Evolutionary conservation across 2,888 invertebrate genomes (phyloP).

Genomic region (Luffia ferchaultella): DNA sequence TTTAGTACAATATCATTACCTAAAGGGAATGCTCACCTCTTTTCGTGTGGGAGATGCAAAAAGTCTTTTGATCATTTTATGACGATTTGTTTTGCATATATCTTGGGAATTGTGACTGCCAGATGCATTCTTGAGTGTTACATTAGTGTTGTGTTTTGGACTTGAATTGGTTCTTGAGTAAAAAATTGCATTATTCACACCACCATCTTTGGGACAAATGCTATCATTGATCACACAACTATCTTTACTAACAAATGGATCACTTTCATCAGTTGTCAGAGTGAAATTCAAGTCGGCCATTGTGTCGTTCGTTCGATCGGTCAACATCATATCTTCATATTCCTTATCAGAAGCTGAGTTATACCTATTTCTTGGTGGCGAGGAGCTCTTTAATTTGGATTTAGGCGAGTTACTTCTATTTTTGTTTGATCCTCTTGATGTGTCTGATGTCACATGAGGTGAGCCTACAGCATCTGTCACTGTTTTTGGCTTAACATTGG

Average conservation of each 20-base stretch:
- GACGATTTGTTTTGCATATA: background rate
- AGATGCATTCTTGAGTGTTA: too few relatives aligned
- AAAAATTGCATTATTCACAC: background rate
- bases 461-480: constrained; percentile 20
- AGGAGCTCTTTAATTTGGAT: background rate
- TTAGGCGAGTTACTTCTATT: background rate
- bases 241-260: constrained; percentile 12
- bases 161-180: too few relatives aligned
- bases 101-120: too few relatives aligned
- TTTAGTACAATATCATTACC: background rate
- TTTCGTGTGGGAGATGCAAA: background rate
- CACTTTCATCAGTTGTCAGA: constrained; percentile 46
- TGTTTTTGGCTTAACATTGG: constrained; percentile 12
- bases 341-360: constrained; percentile 34
- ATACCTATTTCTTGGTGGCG: background rate
- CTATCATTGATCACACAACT: background rate
- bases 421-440: too few relatives aligned
- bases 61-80: background rate
- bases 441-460: constrained; percentile 19
- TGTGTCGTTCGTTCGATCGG: constrained; percentile 58
- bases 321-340: constrained; percentile 34
- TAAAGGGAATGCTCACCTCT: background rate
- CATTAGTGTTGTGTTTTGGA: too few relatives aligned
- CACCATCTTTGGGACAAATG: background rate
- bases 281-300: constrained; percentile 55